Percentiles rank a stretch among this genome's conserved stretches.
phyloP scores from a whole-genome alignment of 2,888 invertebrate species.

The Agrypnus murinus region DNA sequence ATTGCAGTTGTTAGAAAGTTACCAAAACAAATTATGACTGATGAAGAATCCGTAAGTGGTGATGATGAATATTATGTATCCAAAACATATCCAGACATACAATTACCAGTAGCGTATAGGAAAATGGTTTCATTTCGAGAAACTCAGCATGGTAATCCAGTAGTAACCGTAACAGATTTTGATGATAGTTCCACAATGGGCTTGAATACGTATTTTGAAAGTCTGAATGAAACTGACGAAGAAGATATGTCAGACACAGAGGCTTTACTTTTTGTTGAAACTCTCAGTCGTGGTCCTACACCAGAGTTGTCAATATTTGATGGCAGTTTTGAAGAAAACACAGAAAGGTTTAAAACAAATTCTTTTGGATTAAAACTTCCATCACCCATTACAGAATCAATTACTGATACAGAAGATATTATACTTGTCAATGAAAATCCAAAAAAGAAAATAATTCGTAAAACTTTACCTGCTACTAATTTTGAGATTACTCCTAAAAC shows the following conservation, averaged over 20 bases:
- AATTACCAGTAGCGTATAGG: slow-evolving; percentile 42
- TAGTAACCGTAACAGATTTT: slow-evolving; percentile 30
- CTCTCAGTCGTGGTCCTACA: slow-evolving; percentile 51
- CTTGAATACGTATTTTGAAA: not conserved
- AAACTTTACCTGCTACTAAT: no score
- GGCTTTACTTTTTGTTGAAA: slow-evolving; percentile 54
- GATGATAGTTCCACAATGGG: slow-evolving; percentile 19
- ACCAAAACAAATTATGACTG: slow-evolving; percentile 62
- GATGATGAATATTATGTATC: slow-evolving; percentile 38
- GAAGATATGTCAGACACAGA: slow-evolving; percentile 55
- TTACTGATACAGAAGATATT: slow-evolving; percentile 63
- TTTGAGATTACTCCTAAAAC: slow-evolving; percentile 68
- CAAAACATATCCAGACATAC: slow-evolving; percentile 29
- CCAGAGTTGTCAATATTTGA: slow-evolving; percentile 61
- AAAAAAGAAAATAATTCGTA: no score
- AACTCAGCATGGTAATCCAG: slow-evolving; percentile 15
- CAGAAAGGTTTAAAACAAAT: slow-evolving; percentile 53
- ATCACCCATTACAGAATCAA: slow-evolving; percentile 37
- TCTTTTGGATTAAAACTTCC: slow-evolving; percentile 25
- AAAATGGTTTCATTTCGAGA: slow-evolving; percentile 42
- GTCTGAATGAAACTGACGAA: slow-evolving; percentile 61
- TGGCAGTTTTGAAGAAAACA: slow-evolving; percentile 57
- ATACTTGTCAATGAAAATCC: slow-evolving; percentile 49
- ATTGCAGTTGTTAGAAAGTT: slow-evolving; percentile 64
- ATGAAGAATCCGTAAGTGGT: slow-evolving; percentile 66